These are phyloP conservation scores for Musca vetustissima DNA, from an alignment of 1,140 invertebrate species.

Conservation along the genomic window DNA sequence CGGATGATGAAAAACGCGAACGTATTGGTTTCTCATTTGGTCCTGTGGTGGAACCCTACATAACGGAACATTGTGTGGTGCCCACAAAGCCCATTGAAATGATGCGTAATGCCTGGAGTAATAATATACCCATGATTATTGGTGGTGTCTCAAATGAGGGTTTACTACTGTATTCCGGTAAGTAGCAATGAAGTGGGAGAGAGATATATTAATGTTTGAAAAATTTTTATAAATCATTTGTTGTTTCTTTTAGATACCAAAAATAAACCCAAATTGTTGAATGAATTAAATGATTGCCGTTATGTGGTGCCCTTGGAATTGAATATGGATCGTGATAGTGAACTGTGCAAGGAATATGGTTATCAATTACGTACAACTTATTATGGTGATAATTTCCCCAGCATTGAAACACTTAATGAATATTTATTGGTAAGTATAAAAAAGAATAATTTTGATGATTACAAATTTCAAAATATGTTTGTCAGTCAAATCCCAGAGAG, in stretches of 20 bases:
- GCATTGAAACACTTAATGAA: conserved; percentile 48
- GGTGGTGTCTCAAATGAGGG: conserved; percentile 56
- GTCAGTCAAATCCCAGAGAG: no score
- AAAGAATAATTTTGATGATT: no score
- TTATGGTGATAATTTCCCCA: conserved; percentile 50
- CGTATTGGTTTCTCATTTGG: conserved; percentile 51
- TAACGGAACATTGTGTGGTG: conserved; percentile 47
- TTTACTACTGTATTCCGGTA: conserved; percentile 43
- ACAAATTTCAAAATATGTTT: no score
- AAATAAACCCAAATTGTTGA: conserved; percentile 47
- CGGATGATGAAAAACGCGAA: conserved; percentile 47
- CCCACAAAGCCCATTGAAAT: conserved; percentile 48
- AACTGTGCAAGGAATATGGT: conserved; percentile 48
- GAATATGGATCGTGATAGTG: conserved; percentile 47
- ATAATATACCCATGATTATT: conserved; percentile 55
- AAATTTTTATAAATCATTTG: background rate
- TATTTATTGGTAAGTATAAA: conserved; percentile 48
- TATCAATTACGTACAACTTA: conserved; percentile 43
- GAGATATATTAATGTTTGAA: background rate
- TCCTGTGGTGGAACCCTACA: conserved; percentile 54
- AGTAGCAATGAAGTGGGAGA: background rate
- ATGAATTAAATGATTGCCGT: conserved; percentile 48
- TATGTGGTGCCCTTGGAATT: conserved; percentile 50
- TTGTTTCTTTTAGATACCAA: conserved; percentile 39
- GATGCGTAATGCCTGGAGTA: conserved; percentile 54